Base-by-base conservation (phyloP, 2,888 invertebrate genomes). In the Cybosia mesomella region DNA sequence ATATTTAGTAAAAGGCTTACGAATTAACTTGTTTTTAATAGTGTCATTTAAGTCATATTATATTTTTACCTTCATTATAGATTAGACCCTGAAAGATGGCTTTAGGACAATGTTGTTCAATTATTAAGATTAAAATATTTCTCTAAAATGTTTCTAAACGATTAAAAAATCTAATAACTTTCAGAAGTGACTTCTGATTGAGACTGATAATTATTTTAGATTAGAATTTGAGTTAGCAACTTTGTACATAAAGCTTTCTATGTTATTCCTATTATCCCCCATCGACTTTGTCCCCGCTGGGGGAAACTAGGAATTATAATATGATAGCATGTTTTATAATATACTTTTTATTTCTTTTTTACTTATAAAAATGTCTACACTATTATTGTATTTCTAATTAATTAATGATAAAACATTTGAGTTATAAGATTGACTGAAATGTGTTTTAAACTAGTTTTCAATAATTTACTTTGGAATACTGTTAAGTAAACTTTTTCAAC, bases 161-260 rank as follows among this genome's bases (percentile, higher is more conserved):
- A 43, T 58, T 76, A 79, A 73, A 66, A 80, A 71, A 66, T 73
- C 68, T 69, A 72, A 77, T 75, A 75, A 74, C 64, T 75, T 58
- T 75, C 73, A 70, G 80, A 73, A 70, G 74, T 64, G 67, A 64
- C 72, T 80, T 77, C 78, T 79, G 70, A 79, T 69, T 80, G 79
- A 79, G 79, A 79, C 79, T 79, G 79, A 79, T 70, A 72, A 74
- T 77, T 77, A 77, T 70, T 80, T 80, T 77, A 80, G 75, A 72
- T 69, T 73, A 77, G 60, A 66, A 60, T 70, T 73, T 80, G 62
- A 65, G 55, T 80, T 77, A 68, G 58, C 49, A 21, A 61, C 59
- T 62, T 71, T 79, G 78, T 79, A 80, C 72, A 75, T 79, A 80
- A 39, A 58, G 70, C 18, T 55, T 43, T 36, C 54, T 43, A 32